Evolutionary conservation across 2,888 invertebrate species (phyloP).

Genomic region (Meiosimyza platycephala): DNA sequence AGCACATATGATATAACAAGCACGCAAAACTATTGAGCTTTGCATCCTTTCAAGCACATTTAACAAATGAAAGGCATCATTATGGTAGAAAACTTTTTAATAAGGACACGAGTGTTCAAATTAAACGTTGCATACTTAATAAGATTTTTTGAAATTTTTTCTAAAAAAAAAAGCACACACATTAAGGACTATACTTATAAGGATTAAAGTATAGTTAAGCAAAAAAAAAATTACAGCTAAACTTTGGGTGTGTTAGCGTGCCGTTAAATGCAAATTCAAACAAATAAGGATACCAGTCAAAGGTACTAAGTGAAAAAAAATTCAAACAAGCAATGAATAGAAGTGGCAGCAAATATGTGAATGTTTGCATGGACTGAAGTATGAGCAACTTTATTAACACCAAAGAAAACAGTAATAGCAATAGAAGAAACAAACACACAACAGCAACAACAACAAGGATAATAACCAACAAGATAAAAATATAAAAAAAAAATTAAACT

Average conservation of each 20-base stretch:
- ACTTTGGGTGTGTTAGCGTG: neutral
- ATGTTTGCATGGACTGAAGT: slow-evolving; percentile 13
- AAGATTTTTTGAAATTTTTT: too few relatives aligned
- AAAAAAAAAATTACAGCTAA: too few relatives aligned
- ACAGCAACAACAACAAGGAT: slow-evolving; percentile 7
- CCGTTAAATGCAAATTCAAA: slow-evolving; percentile 32
- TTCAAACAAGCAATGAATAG: slow-evolving; percentile 34
- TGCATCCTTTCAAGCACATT: too few relatives aligned
- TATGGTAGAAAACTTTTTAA: too few relatives aligned
- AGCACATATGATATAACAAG: too few relatives aligned
- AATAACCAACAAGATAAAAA: neutral
- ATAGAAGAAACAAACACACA: neutral
- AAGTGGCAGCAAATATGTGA: slow-evolving; percentile 18
- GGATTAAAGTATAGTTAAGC: too few relatives aligned
- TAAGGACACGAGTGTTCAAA: too few relatives aligned
- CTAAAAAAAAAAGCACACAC: too few relatives aligned
- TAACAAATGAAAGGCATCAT: too few relatives aligned
- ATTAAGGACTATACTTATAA: too few relatives aligned
- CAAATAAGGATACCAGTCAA: slow-evolving; percentile 32
- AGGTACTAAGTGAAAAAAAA: slow-evolving; percentile 6
- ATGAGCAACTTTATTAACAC: slow-evolving; percentile 29
- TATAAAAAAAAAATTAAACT: neutral
- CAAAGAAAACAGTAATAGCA: slow-evolving; percentile 6
- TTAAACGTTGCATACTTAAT: too few relatives aligned
- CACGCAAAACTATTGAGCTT: too few relatives aligned